Base-by-base conservation (phyloP, 1,140 invertebrate species). In the Trialeurodes vaporariorum region DNA sequence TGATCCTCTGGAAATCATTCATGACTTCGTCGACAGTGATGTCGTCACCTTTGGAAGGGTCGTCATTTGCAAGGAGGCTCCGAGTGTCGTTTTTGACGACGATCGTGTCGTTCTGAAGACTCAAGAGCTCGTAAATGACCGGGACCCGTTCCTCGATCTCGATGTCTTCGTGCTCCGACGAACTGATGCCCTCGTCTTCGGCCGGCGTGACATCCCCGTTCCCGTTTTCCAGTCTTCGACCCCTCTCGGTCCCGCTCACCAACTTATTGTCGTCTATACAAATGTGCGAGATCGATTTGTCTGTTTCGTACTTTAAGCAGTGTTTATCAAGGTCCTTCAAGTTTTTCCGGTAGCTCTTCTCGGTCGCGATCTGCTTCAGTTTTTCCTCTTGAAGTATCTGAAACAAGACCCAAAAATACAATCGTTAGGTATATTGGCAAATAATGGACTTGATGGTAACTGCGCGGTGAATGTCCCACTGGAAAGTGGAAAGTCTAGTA, bases 11-110 rank as follows among this genome's bases (percentile, higher is more conserved):
- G 27, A 93, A 76, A 75, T 92, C 90, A 76, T 91, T 88, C 72
- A 93, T 92, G 0, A 92, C 90, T 78, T 92, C 90, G 71, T 92
- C 91, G 63, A 93, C 92, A 21, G 90, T 92, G 0, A 87, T 90
- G 78, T 92, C 89, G 63, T 88, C 87, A n/a, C n/a, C n/a, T n/a
- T n/a, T n/a, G n/a, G n/a, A n/a, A 49, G 34, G 34, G 34, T 49
- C 34, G 17, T 49, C 34, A 17, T 49, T 49, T 65, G 22, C 12
- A 62, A 62, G 25, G 12, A 27, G 12, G 26, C 12, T 24, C 17
- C 27, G n/a, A 17, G 27, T 64, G 13, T 69, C 70, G 66, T 66
- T 75, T 59, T 81, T 76, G 27, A 82, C 71, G 40, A 83, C 76
- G 69, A 81, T 82, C 1, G 81, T 83, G 78, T 84, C 83, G 68